Evolutionary conservation across 1,140 invertebrate species (phyloP).

Genomic region (Druon quercuslanigerum): DNA sequence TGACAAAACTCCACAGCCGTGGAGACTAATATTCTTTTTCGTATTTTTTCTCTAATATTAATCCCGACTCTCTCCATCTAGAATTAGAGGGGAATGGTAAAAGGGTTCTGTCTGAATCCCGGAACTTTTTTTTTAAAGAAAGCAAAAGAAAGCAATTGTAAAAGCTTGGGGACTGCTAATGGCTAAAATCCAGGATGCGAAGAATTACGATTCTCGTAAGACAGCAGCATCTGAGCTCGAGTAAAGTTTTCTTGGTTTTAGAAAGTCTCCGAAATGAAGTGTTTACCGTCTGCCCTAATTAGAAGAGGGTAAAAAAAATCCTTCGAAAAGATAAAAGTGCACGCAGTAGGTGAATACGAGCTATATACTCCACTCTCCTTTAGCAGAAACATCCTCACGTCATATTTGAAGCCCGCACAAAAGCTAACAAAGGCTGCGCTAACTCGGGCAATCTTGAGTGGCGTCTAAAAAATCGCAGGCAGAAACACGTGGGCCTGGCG

Average conservation of each 20-base stretch:
- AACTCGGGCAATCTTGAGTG: constrained; percentile 87
- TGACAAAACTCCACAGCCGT: too few relatives aligned
- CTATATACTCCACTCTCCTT: constrained; percentile 78
- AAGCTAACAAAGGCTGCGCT: constrained; percentile 91
- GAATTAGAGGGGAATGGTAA: not conserved
- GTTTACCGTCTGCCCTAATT: constrained; percentile 55
- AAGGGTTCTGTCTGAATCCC: not conserved
- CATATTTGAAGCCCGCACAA: constrained; percentile 93
- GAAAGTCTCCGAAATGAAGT: constrained; percentile 41
- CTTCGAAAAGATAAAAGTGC: constrained; percentile 29
- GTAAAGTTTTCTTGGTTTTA: constrained; percentile 10
- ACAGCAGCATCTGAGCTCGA: constrained; percentile 6
- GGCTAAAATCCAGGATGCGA: constrained; percentile 27
- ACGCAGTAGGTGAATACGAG: constrained; percentile 36
- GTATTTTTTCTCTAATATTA: too few relatives aligned
- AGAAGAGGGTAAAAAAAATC: constrained; percentile 47
- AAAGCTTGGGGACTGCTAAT: constrained; percentile 19
- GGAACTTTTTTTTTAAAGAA: constrained; percentile 6
- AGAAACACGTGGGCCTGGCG: constrained; percentile 79
- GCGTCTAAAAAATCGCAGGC: constrained; percentile 80
- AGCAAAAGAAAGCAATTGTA: constrained; percentile 6
- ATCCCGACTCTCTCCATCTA: too few relatives aligned
- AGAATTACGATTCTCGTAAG: constrained; percentile 28
- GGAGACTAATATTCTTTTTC: too few relatives aligned
- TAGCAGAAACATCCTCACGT: constrained; percentile 97